Conservation (phyloP, 2,797 vertebrate species). For the Micrastur ruficollis region DNA sequence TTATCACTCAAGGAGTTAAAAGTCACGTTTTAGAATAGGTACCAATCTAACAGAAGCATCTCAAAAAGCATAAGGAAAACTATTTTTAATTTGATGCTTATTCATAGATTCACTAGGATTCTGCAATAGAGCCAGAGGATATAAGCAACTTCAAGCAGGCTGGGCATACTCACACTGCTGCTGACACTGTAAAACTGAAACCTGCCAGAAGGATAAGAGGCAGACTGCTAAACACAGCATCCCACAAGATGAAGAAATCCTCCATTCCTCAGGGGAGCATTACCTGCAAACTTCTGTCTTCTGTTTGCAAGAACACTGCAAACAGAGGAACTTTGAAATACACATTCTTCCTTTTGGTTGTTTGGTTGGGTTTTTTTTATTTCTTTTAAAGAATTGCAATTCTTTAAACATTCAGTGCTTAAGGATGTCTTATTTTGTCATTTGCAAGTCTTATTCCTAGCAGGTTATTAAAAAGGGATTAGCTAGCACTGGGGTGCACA, state of each 20-base stretch:
- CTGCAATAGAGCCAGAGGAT: background rate
- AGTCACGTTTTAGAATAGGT: background rate
- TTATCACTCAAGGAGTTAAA: background rate
- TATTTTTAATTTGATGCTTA: background rate
- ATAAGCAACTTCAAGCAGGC: background rate
- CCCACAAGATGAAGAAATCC: background rate
- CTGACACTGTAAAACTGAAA: background rate
- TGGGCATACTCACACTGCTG: background rate
- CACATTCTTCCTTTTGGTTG: accelerated
- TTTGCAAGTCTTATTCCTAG: background rate
- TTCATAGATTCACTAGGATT: background rate
- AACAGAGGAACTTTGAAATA: background rate
- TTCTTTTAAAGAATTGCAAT: background rate
- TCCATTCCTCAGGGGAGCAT: background rate
- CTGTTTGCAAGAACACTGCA: background rate
- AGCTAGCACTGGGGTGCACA: background rate
- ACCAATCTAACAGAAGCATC: background rate
- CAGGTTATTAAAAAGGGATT: background rate
- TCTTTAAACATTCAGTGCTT: background rate
- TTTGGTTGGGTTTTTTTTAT: background rate
- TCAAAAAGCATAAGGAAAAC: background rate
- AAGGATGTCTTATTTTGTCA: background rate
- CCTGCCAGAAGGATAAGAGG: background rate
- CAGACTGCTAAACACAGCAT: background rate
- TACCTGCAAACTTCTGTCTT: background rate